These are phyloP conservation scores for Drosophila nannoptera DNA, from an alignment of 1,140 invertebrate genomes.

Conservation along the genomic window DNA sequence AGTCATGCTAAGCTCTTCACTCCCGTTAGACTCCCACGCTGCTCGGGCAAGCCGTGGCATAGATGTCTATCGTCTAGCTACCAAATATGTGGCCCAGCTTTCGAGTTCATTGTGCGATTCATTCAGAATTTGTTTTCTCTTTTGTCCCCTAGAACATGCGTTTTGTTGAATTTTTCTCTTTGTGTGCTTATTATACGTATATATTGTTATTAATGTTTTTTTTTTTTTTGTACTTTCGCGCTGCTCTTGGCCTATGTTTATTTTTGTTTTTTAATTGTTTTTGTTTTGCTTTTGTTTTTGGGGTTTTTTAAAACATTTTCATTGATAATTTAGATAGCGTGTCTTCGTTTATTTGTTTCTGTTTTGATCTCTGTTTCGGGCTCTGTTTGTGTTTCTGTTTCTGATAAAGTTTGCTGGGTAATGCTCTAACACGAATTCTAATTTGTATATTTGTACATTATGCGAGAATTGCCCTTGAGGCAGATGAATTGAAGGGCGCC, in stretches of 20 bases:
- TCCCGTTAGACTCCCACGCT: no score
- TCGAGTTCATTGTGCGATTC: no score
- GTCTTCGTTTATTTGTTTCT: conserved; percentile 32
- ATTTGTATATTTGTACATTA: conserved; percentile 60
- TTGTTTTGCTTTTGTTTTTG: conserved; percentile 53
- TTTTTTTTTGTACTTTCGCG: conserved; percentile 16
- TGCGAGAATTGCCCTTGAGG: conserved; percentile 40
- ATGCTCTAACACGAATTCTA: conserved; percentile 42
- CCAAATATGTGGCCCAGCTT: no score
- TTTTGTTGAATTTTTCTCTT: conserved; percentile 22
- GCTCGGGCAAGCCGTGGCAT: no score
- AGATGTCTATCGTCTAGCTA: no score
- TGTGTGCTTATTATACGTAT: conserved; percentile 17
- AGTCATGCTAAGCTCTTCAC: no score
- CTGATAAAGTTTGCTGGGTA: conserved; percentile 37
- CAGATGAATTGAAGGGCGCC: conserved; percentile 2
- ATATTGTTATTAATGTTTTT: conserved; percentile 6
- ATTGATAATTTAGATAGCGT: conserved; percentile 69
- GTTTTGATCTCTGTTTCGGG: conserved; percentile 30
- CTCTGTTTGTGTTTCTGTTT: conserved; percentile 28
- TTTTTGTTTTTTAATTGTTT: conserved; percentile 22
- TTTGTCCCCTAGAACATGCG: conserved; percentile 33
- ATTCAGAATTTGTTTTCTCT: conserved; percentile 1
- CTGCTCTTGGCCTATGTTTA: no score
- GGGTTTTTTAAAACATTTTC: conserved; percentile 62